Percentiles rank a stretch among this genome's conserved stretches.
phyloP scores from a whole-genome alignment of 2,113 vertebrate genomes.

The Amphiprion percula region DNA sequence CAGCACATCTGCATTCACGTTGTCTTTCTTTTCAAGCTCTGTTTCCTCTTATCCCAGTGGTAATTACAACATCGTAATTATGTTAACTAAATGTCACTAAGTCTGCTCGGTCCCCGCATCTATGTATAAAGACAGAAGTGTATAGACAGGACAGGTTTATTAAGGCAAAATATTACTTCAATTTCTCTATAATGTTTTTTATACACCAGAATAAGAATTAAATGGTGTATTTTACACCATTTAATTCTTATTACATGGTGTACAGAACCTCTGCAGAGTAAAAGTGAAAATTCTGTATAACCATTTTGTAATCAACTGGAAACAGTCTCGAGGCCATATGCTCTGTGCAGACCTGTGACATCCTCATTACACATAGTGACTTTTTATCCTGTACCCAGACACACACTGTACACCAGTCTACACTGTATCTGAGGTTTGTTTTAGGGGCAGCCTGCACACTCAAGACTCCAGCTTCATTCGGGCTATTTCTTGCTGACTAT shows the following conservation, averaged over 20 bases:
- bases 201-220: too few species aligned
- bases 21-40: slow-evolving; percentile 22
- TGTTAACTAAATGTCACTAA: slow-evolving; percentile 51
- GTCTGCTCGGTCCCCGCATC: slow-evolving; percentile 1
- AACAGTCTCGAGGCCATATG: not conserved
- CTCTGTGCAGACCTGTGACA: not conserved
- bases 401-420: not conserved
- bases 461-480: too few species aligned
- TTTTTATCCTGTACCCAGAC: not conserved
- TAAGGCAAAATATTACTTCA: not conserved
- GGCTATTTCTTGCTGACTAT: too few species aligned
- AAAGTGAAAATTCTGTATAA: not conserved
- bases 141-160: not conserved
- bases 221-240: not conserved
- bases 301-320: not conserved
- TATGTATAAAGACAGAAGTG: not conserved
- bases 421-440: not conserved
- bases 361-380: slow-evolving; percentile 7
- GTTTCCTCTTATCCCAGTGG: slow-evolving; percentile 9
- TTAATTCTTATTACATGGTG: not conserved
- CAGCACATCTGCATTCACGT: not conserved
- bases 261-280: not conserved
- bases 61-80: slow-evolving; percentile 30
- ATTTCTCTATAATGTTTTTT: not conserved
- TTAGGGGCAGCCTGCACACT: not conserved